Evolutionary conservation across 2,113 vertebrate genomes (phyloP).

Genomic region (Cranoglanis bouderius): DNA sequence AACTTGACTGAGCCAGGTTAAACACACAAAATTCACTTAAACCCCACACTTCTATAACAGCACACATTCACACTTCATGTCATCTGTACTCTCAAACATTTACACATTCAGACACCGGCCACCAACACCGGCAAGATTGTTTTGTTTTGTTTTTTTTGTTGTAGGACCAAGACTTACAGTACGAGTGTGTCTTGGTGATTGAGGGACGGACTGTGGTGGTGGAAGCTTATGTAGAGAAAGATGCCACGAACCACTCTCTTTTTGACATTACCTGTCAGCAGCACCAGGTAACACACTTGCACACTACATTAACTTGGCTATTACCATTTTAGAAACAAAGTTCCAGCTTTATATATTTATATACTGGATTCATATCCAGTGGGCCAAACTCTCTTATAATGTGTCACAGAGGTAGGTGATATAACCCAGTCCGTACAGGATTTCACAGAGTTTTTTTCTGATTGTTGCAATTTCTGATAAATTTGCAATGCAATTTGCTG

Average conservation of each 20-base stretch:
- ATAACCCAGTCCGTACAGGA: no score
- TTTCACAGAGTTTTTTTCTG: no score
- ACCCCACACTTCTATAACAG: slow-evolving; percentile 1
- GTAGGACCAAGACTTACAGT: slow-evolving; percentile 85
- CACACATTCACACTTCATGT: not conserved
- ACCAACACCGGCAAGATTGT: not conserved
- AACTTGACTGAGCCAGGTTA: not conserved
- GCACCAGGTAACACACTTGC: slow-evolving; percentile 75
- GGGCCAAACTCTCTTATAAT: not conserved
- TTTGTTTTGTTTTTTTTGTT: not conserved
- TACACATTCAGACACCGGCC: not conserved
- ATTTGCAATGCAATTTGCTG: no score
- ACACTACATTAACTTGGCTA: not conserved
- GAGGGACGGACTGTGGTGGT: slow-evolving; percentile 88
- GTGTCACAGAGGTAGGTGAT: not conserved
- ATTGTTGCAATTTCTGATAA: no score
- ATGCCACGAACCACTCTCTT: slow-evolving; percentile 74
- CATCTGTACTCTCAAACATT: not conserved
- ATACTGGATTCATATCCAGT: no score
- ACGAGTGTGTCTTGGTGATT: slow-evolving; percentile 88
- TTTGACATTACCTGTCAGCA: slow-evolving; percentile 87
- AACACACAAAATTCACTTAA: not conserved
- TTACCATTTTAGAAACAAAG: not conserved
- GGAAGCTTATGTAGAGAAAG: slow-evolving; percentile 80
- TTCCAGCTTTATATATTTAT: not conserved